Evolutionary conservation across 2,797 vertebrate species (phyloP), one percentile per base, ranked within the genome.

Genomic region (Coregonus suidteri): DNA sequence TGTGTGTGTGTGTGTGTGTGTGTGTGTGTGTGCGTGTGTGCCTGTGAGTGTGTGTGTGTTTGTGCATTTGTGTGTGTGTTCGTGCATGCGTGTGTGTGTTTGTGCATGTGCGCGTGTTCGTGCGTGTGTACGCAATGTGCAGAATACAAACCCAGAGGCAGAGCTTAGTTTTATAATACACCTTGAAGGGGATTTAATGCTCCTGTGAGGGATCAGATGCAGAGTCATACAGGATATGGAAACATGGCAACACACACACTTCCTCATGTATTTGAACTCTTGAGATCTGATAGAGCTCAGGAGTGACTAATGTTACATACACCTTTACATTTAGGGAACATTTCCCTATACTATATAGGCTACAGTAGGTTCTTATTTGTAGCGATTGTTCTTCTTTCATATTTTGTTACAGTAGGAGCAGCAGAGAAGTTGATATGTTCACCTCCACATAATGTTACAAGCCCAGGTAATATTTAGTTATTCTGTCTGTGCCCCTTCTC

Each of bases 381-480:
- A 62, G n/a, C 2, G n/a, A 6, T 62, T 9, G 56, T 62, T 62
- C 2, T 62, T 20, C n/a, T 6, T n/a, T 59, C 18, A 20, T 30
- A 52, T 75, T 86, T 76, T 83, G 75, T 88, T 84, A 74, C 31
- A 47, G 34, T 47, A 75, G 77, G 74, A 52, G 0, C 16, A 11
- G 37, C 15, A 78, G 54, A 11, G 51, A 6, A 82, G 79, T 86
- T 86, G 25, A 79, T 87, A 47, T 47, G 41, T 47, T 47, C 41
- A 11, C 41, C 41, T 3, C 78, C 47, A 13, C 6, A 15, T 30
- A 4, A n/a, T 78, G 83, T 88, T 91, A 83, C 88, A 85, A 88
- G 84, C 88, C 79, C 88, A 90, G 91, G 90, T 92, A 84, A 51
- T 14, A 87, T 91, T 90, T 92, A 91, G 89, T 91, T 89, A 92